These are phyloP conservation scores for Dusona sp. DNA, from an alignment of 2,888 invertebrate species.

Conservation along the genomic window DNA sequence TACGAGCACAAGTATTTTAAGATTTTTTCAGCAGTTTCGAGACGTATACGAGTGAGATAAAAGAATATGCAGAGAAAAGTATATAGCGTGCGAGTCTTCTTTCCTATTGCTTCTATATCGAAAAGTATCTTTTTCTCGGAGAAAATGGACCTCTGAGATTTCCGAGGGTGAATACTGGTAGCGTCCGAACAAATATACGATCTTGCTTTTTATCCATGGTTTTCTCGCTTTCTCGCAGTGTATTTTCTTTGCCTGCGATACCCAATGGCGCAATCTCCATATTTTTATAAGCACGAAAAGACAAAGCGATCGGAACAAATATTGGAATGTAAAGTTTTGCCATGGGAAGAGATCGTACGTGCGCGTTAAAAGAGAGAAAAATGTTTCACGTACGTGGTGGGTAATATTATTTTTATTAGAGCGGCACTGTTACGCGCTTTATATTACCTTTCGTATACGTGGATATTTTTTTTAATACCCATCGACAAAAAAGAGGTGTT, in stretches of 20 bases:
- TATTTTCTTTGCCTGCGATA: slow-evolving; percentile 33
- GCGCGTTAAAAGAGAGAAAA: slow-evolving; percentile 17
- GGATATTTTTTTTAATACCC: neutral
- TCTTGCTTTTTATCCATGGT: slow-evolving; percentile 18
- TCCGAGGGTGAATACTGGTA: slow-evolving; percentile 34
- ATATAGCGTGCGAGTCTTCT: neutral
- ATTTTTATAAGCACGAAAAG: slow-evolving; percentile 36
- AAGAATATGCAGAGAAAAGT: neutral
- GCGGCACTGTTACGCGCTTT: slow-evolving; percentile 8
- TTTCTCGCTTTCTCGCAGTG: neutral
- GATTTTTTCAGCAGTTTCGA: neutral
- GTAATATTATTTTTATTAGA: slow-evolving; percentile 50
- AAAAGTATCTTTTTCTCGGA: slow-evolving; percentile 18
- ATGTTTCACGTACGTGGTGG: slow-evolving; percentile 29
- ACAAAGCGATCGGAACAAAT: slow-evolving; percentile 49
- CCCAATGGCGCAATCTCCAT: slow-evolving; percentile 38
- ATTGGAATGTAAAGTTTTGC: slow-evolving; percentile 55
- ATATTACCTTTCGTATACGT: slow-evolving; percentile 1
- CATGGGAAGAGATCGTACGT: slow-evolving; percentile 19
- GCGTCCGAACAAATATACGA: slow-evolving; percentile 25
- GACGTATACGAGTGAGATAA: neutral
- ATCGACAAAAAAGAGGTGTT: neutral
- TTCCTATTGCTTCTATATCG: slow-evolving; percentile 25
- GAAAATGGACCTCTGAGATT: slow-evolving; percentile 31
- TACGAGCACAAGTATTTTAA: neutral